Evolutionary conservation across 1,140 invertebrate species (phyloP), one percentile per base, ranked within the genome.

Genomic region (Metopolophium dirhodum): DNA sequence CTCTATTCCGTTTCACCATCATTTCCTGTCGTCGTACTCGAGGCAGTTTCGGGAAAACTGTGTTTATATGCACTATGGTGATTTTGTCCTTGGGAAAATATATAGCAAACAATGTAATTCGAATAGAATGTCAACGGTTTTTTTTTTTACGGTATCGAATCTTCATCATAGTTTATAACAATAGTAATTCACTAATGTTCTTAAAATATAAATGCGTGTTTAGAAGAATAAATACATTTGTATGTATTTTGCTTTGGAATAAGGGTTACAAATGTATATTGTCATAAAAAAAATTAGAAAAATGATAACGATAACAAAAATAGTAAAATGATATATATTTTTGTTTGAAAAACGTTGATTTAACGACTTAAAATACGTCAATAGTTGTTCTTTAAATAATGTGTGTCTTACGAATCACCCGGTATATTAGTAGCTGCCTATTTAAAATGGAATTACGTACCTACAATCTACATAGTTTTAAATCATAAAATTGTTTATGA

Each of bases 31-130:
- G 22, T 87, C 30, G 18, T 87, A 49, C 47, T 87, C 47, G 45
- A 49, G 7, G 35, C 49, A 51, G n/a, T 61, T 41, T 90, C 14
- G 54, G 89, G 9, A 90, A 61, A 68, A 30, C n/a, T 35, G 47
- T 88, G 9, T 26, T 30, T 87, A 26, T n/a, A 41, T 37, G 7
- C 18, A 57, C 6, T 51, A n/a, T 26, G 22, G 57, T 51, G n/a
- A 88, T 35, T 88, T 35, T 51, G 49, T 51, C 87, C 87, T 88
- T 88, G 87, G 86, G 87, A 88, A 88, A 88, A 88, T 51, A n/a
- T 47, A 49, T 26, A 18, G 37, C 8, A 90, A 90, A 90, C 54
- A 90, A 90, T 37, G 37, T 61, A 61, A 61, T 90, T 90, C 7
- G 23, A 90, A 45, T n/a, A 57, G 37, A 45, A 68, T 68, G 89